Evolutionary conservation across 2,113 vertebrate species (phyloP).

Genomic region (Aythya baeri): DNA sequence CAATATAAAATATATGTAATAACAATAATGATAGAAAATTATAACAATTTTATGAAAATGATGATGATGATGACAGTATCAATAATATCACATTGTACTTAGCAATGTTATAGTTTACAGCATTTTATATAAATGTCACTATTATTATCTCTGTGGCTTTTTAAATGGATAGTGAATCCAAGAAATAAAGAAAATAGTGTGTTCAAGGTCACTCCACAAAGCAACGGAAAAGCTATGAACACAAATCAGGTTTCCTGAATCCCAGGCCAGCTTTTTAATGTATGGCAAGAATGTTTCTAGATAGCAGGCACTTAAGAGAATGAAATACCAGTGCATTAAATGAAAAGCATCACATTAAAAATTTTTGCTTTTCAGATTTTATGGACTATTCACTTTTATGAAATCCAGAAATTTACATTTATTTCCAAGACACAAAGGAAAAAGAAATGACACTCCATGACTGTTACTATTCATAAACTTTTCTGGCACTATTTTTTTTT

Average conservation of each 20-base stretch:
- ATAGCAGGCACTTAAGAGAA: neutral
- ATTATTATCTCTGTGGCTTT: neutral
- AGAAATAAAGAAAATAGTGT: conserved; percentile 18
- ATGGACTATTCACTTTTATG: neutral
- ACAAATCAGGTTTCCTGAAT: neutral
- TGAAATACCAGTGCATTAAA: neutral
- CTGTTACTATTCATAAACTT: neutral
- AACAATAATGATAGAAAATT: neutral
- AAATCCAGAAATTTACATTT: neutral
- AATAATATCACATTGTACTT: neutral
- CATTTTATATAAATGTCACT: neutral
- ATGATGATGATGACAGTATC: neutral
- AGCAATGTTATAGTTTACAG: neutral
- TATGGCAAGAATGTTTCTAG: neutral
- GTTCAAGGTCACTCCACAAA: conserved; percentile 25
- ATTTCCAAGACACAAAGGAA: neutral
- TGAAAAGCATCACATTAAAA: neutral
- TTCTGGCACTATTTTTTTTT: neutral
- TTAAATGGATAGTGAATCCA: neutral
- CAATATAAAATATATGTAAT: neutral
- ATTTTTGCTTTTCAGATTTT: neutral
- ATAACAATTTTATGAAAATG: neutral
- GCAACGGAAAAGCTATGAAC: conserved; percentile 1
- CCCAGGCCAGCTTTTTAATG: neutral
- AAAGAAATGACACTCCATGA: neutral